Evolutionary conservation across 2,888 invertebrate species (phyloP).

Genomic region (Dione vanillae): DNA sequence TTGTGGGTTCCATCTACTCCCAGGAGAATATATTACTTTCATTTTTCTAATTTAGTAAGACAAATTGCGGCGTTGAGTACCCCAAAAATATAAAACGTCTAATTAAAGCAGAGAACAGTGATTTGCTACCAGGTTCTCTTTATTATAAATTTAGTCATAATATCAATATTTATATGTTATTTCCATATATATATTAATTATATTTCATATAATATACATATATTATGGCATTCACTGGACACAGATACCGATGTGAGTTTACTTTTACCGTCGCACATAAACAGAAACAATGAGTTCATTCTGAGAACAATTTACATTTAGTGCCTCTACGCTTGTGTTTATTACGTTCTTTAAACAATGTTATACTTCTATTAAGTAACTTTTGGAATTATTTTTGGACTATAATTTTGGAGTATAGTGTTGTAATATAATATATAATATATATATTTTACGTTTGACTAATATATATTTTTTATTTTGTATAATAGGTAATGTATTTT

Average conservation of each 20-base stretch:
- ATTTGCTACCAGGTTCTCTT: too few species aligned
- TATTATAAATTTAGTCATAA: too few species aligned
- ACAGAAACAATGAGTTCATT: constrained; percentile 38
- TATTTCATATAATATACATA: background rate
- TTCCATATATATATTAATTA: too few species aligned
- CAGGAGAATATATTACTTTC: too few species aligned
- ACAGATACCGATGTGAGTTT: constrained; percentile 3
- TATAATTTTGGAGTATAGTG: constrained; percentile 3
- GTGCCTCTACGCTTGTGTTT: constrained; percentile 34
- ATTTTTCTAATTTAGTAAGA: too few species aligned
- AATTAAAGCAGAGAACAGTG: too few species aligned
- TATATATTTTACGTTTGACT: background rate
- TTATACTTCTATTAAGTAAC: constrained; percentile 32
- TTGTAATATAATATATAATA: background rate
- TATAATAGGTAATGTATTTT: too few species aligned
- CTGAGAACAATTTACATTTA: constrained; percentile 38
- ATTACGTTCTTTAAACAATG: constrained; percentile 33
- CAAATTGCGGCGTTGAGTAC: too few species aligned
- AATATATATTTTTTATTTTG: background rate
- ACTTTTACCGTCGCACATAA: constrained; percentile 36
- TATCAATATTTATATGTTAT: too few species aligned
- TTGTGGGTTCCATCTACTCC: too few species aligned
- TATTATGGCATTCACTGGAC: background rate
- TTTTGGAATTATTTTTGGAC: constrained; percentile 17
- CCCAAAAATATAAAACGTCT: too few species aligned